Evolutionary conservation across 2,797 vertebrate genomes (phyloP).

Genomic region (Chrosomus eos): DNA sequence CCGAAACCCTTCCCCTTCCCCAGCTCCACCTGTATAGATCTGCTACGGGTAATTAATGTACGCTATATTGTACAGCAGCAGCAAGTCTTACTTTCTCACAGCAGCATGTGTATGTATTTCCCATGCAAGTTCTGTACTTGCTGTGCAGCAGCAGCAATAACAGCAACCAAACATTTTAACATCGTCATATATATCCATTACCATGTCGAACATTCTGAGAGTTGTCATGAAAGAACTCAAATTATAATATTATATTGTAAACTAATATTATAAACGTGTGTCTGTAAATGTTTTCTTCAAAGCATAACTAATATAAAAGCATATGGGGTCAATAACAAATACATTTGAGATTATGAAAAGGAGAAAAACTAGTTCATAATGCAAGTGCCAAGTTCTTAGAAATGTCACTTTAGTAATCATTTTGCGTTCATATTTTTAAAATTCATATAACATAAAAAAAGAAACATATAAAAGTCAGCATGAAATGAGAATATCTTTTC

Average conservation of each 20-base stretch:
- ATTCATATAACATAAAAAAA: background rate
- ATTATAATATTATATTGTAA: background rate
- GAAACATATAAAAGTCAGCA: background rate
- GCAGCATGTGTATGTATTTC: background rate
- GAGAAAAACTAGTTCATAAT: background rate
- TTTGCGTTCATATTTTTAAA: background rate
- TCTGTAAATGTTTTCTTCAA: background rate
- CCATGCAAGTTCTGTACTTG: background rate
- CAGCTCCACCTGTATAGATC: conserved; percentile 1
- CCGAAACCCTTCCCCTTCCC: background rate
- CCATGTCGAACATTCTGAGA: background rate
- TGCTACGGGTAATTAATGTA: background rate
- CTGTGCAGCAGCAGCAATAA: background rate
- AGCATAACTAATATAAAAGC: background rate
- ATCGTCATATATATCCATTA: background rate
- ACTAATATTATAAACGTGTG: background rate
- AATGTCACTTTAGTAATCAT: background rate
- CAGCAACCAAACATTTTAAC: background rate
- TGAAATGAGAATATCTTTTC: background rate
- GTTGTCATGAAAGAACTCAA: background rate
- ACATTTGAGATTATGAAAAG: background rate
- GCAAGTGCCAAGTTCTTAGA: background rate
- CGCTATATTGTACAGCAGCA: background rate
- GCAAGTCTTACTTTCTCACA: background rate
- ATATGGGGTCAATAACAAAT: background rate